A percentile compares a stretch with the other conserved stretches of the same genome.
phyloP scores from a whole-genome alignment of 2,113 vertebrate species.

The Ptyas mucosa region DNA sequence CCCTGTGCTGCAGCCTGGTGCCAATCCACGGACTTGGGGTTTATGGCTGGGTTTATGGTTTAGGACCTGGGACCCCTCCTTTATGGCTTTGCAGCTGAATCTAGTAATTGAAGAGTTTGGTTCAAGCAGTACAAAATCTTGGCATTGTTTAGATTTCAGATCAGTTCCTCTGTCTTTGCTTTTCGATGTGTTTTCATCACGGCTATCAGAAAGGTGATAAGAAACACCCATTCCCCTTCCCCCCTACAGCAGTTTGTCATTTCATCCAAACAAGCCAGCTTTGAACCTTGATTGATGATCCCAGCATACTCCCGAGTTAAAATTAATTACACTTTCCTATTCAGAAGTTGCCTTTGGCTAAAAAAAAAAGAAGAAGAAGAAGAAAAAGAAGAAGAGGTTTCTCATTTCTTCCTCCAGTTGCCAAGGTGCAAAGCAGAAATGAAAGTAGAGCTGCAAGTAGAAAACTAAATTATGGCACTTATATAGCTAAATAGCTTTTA shows the following conservation, averaged over 20 bases:
- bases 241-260: background rate
- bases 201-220: background rate
- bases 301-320: background rate
- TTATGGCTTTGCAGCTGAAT: background rate
- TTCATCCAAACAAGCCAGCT: background rate
- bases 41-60: too few species aligned
- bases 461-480: background rate
- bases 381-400: background rate
- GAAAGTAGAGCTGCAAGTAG: background rate
- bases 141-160: background rate
- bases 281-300: background rate
- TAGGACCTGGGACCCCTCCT: too few species aligned
- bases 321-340: background rate
- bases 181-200: too few species aligned
- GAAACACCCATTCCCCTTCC: background rate
- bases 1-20: too few species aligned
- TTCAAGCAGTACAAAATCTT: background rate
- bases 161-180: background rate
- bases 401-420: background rate
- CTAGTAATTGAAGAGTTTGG: background rate
- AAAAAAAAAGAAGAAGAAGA: background rate
- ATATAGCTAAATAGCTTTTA: background rate
- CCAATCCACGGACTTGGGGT: too few species aligned
- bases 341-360: background rate
- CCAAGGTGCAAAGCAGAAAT: background rate